Evolutionary conservation across 2,888 invertebrate genomes (phyloP), one percentile per base, ranked within the genome.

Genomic region (Mamestra brassicae): DNA sequence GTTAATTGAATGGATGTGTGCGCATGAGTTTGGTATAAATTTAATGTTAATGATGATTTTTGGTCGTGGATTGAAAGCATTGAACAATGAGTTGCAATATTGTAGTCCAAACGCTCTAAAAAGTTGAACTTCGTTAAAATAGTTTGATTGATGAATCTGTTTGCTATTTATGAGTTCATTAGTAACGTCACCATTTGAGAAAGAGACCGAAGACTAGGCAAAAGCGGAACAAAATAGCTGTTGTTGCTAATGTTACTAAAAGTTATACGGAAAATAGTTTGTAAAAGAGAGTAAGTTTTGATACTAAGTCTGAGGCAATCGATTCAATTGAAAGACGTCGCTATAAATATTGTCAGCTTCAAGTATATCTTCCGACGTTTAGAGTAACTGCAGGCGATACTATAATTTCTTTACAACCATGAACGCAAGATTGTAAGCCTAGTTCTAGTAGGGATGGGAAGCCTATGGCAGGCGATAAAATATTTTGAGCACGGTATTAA

Each of bases 371-470:
- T 76, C 55, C 50, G 74, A 73, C 45, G 36, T 50, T 72, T 55
- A 60, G 13, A 76, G 50, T 38, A 17, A 66, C 65, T 69, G 63
- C 42, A 65, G 15, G 65, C 57, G 34, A 70, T 58, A 5, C 65
- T 57, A 58, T 54, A 72, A 62, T 75, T 81, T 80, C 66, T 36
- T 64, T 50, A 75, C n/a, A 42, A 72, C 60, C 58, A 45, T 47
- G 60, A 68, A 54, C 57, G 47, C 34, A 64, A 67, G 55, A 74
- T 74, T 76, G 68, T 71, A 62, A 62, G 58, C 42, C 26, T 71
- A 50, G 55, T 74, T 54, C 66, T 74, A 65, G 34, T 71, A 81
- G 78, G 70, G 74, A 11, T 47, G 47, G 10, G 13, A 2, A 77
- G 45, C 17, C 3, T 7, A 4, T 0, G 50, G 3, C 3, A 52